A percentile compares a stretch with the other conserved stretches of the same genome.
Evolutionary conservation across 2,113 vertebrate genomes (phyloP).

Genomic region (Copsychus sechellarum): DNA sequence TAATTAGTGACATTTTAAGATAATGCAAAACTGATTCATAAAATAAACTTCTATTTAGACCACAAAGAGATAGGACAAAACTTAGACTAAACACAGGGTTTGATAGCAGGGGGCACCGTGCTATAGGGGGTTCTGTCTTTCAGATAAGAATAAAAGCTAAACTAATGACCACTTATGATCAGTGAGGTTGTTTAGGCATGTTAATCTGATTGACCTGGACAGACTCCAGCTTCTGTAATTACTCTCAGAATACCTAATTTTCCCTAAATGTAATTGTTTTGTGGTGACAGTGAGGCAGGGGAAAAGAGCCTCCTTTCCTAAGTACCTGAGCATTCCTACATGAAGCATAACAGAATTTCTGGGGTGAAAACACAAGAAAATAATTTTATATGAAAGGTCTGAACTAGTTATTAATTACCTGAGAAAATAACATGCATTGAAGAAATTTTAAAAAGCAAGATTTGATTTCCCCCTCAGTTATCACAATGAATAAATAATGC

Average conservation of each 20-base stretch:
- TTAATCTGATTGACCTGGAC: neutral
- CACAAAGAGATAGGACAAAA: constrained; percentile 12
- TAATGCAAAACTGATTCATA: constrained; percentile 20
- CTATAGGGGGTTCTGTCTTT: neutral
- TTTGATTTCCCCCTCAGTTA: neutral
- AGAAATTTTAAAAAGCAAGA: neutral
- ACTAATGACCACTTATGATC: constrained; percentile 8
- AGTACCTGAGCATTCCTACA: neutral
- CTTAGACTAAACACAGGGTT: constrained; percentile 52
- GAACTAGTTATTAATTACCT: neutral
- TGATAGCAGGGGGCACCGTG: constrained; percentile 15
- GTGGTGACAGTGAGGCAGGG: fast-evolving
- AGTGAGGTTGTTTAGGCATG: neutral
- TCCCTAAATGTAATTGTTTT: neutral
- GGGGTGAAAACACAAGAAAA: neutral
- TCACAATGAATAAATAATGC: neutral
- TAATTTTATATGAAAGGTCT: neutral
- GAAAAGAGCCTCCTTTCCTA: neutral
- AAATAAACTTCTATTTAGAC: constrained; percentile 19
- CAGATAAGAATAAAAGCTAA: constrained; percentile 39
- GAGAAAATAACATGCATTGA: neutral
- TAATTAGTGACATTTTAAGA: constrained; percentile 27
- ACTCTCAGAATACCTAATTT: neutral
- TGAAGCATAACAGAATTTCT: neutral
- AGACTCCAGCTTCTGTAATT: constrained; percentile 39